Percentiles rank a stretch among this genome's conserved stretches.
These are phyloP conservation scores for Scortum barcoo DNA, from an alignment of 2,113 vertebrate species.

Conservation along the genomic window DNA sequence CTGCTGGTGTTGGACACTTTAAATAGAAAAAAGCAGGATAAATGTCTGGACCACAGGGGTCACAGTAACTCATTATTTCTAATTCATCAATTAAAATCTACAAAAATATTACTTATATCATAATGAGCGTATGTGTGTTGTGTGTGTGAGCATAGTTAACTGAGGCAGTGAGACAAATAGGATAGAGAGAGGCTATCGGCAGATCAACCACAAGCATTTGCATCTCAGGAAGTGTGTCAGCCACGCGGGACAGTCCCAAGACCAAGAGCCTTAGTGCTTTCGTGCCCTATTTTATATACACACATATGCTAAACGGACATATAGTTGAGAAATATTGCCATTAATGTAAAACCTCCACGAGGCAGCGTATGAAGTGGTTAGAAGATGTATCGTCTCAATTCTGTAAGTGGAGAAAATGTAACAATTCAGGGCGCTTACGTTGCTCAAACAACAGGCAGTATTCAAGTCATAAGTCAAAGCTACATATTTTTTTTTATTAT, in stretches of 20 bases:
- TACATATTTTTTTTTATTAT: slow-evolving; percentile 30
- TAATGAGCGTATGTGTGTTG: background rate
- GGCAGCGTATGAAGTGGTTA: background rate
- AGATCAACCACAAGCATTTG: slow-evolving; percentile 73
- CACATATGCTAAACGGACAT: background rate
- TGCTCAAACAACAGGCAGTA: slow-evolving; percentile 10
- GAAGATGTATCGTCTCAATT: slow-evolving; percentile 12
- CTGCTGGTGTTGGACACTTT: background rate
- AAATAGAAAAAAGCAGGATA: background rate
- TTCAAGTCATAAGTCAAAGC: slow-evolving; percentile 12
- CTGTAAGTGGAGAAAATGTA: slow-evolving; percentile 20
- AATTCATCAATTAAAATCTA: background rate
- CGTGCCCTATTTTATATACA: slow-evolving; percentile 35
- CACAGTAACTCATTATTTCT: background rate
- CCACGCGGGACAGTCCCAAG: slow-evolving; percentile 74
- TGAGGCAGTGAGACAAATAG: background rate
- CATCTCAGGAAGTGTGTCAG: slow-evolving; percentile 80
- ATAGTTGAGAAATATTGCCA: background rate
- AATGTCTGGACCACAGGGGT: too few relatives aligned
- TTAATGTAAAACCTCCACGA: background rate
- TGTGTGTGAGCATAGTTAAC: background rate
- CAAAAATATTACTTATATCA: background rate
- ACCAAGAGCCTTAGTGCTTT: slow-evolving; percentile 15
- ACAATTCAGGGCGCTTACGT: background rate
- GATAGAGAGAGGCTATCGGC: slow-evolving; percentile 36